Conservation (phyloP, 2,888 invertebrate species). For the Timema cristinae region DNA sequence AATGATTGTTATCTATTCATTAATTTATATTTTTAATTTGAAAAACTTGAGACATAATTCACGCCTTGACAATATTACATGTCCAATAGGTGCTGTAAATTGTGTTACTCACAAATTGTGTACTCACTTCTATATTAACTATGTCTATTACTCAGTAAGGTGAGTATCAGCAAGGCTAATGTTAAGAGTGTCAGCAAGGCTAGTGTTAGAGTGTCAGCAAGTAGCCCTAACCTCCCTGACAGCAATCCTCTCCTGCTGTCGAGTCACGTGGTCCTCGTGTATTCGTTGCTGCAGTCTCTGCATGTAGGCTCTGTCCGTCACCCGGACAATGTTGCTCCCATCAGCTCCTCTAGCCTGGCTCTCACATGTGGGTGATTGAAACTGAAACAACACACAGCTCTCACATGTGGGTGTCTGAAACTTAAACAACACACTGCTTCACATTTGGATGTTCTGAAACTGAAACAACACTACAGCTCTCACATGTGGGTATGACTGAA, state of each 20-base stretch:
- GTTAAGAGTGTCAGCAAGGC: too few relatives aligned
- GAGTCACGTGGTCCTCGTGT: conserved; percentile 59
- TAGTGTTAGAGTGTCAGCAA: too few relatives aligned
- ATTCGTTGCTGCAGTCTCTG: conserved; percentile 59
- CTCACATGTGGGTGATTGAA: conserved; percentile 61
- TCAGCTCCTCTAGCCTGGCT: conserved; percentile 62
- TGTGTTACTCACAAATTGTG: too few relatives aligned
- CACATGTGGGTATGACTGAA: conserved; percentile 61
- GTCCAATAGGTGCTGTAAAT: too few relatives aligned
- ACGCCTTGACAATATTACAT: too few relatives aligned
- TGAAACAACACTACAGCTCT: conserved; percentile 43
- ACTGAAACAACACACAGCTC: conserved; percentile 43
- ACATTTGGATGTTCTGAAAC: too few relatives aligned
- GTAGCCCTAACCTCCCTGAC: conserved; percentile 54
- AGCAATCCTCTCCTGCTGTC: conserved; percentile 59
- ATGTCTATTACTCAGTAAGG: too few relatives aligned
- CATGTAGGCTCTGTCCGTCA: conserved; percentile 67
- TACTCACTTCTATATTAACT: too few relatives aligned
- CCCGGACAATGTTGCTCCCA: conserved; percentile 65
- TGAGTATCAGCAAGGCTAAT: too few relatives aligned
- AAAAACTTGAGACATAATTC: too few relatives aligned
- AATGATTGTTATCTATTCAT: too few relatives aligned
- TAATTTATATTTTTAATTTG: too few relatives aligned
- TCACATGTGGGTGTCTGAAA: not conserved
- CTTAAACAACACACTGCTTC: not conserved